Percentiles rank a stretch among this genome's conserved stretches.
These are phyloP conservation scores for Vulpes lagopus DNA, from an alignment of 2,113 vertebrate genomes.

Conservation along the genomic window DNA sequence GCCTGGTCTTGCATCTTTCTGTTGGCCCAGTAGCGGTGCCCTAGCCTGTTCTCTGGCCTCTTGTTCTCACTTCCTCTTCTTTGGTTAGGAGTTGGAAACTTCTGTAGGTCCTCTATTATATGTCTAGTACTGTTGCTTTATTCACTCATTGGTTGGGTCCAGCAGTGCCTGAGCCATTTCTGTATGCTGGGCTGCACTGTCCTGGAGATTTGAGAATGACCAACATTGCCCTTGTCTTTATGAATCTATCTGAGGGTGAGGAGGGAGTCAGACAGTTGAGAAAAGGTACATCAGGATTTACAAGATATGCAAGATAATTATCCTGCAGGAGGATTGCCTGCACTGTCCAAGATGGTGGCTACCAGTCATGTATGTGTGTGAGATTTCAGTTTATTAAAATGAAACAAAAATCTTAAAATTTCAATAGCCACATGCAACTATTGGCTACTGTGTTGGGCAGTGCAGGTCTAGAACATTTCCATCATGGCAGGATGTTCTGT, in stretches of 20 bases:
- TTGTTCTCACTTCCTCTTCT: not conserved
- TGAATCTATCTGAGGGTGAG: not conserved
- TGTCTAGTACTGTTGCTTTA: not conserved
- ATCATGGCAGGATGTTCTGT: not conserved
- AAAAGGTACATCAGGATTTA: not conserved
- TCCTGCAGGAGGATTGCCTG: not conserved
- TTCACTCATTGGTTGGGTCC: not conserved
- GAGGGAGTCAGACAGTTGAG: not conserved
- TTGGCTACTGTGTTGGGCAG: rapidly evolving
- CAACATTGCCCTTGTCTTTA: not conserved
- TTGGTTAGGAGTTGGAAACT: not conserved
- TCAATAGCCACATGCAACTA: not conserved
- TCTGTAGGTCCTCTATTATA: not conserved
- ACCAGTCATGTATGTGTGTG: not conserved
- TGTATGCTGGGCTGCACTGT: not conserved
- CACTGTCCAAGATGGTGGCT: rapidly evolving
- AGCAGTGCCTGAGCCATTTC: not conserved
- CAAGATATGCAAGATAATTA: not conserved
- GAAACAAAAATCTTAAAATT: not conserved
- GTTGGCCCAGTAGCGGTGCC: rapidly evolving
- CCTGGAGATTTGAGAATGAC: not conserved
- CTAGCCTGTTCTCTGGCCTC: not conserved
- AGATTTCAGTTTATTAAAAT: not conserved
- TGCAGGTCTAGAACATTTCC: not conserved
- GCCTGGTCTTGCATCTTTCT: rapidly evolving